Evolutionary conservation across 2,113 vertebrate genomes (phyloP), one percentile per base, ranked within the genome.

Genomic region (Zosterops japonicus): DNA sequence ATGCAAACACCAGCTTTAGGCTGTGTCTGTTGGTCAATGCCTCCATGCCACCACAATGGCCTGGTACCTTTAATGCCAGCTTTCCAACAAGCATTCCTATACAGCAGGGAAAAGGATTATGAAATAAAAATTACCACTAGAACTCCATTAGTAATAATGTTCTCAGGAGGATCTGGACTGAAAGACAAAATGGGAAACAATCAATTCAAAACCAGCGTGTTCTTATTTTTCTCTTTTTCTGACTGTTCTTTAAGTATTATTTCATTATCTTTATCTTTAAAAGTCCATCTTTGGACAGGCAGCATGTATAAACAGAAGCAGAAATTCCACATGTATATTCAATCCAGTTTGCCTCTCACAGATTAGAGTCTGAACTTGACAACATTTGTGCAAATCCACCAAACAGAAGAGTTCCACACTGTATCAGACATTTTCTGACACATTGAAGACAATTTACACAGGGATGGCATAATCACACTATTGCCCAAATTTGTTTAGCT

Each of bases 141-240:
- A 49, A 98, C 98, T 72, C 98, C 98, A 36, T 99, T 99, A 27
- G 98, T 98, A 85, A 97, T 15, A 63, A 98, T 98, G 41, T 95
- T 96, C 93, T 97, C 97, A 18, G 97, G 97, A 44, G 93, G 91
- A 78, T 88, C 97, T 20, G 96, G 74, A 46, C 99, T 99, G 94
- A 82, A 98, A 98, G 87, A 93, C 83, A 96, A 92, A 96, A 90
- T 16, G 14, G 18, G 53, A 82, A 87, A 65, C 7, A 55, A 49
- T 53, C 33, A 79, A 4, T 75, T 92, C 12, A 76, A 71, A 94
- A 46, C 1, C 31, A 85, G 10, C 14, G 21, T 24, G 13, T 25
- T 33, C 5, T 42, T 70, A 3, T 9, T 71, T 64, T 44, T 23
- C 3, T 25, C n/a, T 47, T 15, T 28, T 69, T 53, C 41, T 18